Evolutionary conservation across 1,140 invertebrate genomes (phyloP).

Genomic region (Gryon sp.): DNA sequence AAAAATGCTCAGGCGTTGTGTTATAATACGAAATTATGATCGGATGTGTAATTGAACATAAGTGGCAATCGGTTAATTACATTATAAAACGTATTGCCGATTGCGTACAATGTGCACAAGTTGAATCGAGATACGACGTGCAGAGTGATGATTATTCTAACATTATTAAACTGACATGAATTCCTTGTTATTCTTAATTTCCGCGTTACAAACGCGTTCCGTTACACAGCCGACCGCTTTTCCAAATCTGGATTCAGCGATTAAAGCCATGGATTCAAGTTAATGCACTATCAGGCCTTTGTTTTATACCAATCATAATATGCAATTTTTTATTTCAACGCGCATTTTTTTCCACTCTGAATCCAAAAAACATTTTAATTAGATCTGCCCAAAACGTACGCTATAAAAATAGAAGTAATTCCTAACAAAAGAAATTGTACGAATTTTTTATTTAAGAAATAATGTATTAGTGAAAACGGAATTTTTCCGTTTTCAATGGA

Average conservation of each 20-base stretch:
- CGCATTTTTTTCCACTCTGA: too few species aligned
- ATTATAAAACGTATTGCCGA: slow-evolving; percentile 10
- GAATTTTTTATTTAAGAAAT: too few species aligned
- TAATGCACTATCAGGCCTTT: slow-evolving; percentile 42
- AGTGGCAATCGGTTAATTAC: slow-evolving; percentile 12
- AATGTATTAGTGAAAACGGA: too few species aligned
- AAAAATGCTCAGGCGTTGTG: too few species aligned
- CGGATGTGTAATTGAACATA: background rate
- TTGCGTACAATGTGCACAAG: slow-evolving; percentile 1
- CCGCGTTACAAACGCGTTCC: slow-evolving; percentile 55
- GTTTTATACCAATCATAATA: slow-evolving; percentile 22
- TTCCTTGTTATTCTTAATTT: slow-evolving; percentile 58
- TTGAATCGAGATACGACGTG: slow-evolving; percentile 4
- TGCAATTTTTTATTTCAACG: too few species aligned
- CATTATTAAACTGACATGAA: slow-evolving; percentile 59
- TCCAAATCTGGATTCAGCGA: slow-evolving; percentile 56
- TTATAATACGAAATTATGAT: too few species aligned
- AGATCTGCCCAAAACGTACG: too few species aligned
- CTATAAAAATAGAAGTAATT: too few species aligned
- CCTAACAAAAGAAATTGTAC: too few species aligned
- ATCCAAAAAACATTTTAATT: too few species aligned
- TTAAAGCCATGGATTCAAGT: slow-evolving; percentile 45
- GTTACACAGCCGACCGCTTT: slow-evolving; percentile 58
- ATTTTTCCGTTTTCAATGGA: too few species aligned
- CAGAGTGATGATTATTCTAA: slow-evolving; percentile 39